These are phyloP conservation scores for Diadumene lineata DNA, from an alignment of 92 coral and sea anemone species.

Conservation along the genomic window DNA sequence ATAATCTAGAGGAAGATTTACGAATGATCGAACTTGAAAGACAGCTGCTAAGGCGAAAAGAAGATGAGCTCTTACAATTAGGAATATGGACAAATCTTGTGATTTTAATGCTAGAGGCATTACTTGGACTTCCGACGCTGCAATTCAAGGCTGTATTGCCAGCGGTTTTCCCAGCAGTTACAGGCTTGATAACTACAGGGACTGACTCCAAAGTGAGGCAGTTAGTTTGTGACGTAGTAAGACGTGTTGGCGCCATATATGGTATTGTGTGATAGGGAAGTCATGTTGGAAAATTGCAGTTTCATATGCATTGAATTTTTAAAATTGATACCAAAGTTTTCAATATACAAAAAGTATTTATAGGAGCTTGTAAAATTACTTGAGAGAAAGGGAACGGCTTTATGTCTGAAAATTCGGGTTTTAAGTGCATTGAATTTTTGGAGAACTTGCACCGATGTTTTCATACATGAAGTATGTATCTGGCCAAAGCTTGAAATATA, in stretches of 20 bases:
- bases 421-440: no score
- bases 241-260: constrained; percentile 92
- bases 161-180: constrained; percentile 98
- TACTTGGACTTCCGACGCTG: constrained; percentile 93
- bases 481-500: no score
- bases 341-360: no score
- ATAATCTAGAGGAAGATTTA: constrained; percentile 76
- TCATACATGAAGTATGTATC: no score
- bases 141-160: constrained; percentile 98
- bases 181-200: constrained; percentile 85
- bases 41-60: constrained; percentile 75
- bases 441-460: no score
- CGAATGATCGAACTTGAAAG: constrained; percentile 79
- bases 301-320: not conserved
- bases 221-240: constrained; percentile 91
- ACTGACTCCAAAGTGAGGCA: constrained; percentile 93
- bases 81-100: constrained; percentile 94
- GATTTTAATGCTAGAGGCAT: constrained; percentile 85
- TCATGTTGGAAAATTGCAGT: not conserved
- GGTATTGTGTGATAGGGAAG: constrained; percentile 71
- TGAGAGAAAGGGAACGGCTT: no score
- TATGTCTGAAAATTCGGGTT: no score
- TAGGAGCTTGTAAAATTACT: no score
- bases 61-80: constrained; percentile 88
- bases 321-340: no score